Percentiles rank a stretch among this genome's conserved stretches.
phyloP scores from a whole-genome alignment of 2,888 invertebrate genomes.

The Pegoplata infirma region DNA sequence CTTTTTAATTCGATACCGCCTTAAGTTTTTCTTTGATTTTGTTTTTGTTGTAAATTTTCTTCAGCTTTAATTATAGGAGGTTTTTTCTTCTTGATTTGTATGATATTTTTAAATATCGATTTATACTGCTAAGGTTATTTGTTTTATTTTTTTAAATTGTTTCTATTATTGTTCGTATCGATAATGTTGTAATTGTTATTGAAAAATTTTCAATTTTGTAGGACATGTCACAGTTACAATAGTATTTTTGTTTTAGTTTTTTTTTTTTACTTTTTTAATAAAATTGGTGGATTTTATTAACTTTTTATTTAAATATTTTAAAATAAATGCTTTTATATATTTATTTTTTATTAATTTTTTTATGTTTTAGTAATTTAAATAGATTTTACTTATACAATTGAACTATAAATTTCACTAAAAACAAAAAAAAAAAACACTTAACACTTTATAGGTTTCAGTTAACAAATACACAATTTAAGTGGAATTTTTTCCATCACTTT shows the following conservation, averaged over 20 bases:
- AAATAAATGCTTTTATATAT: slow-evolving; percentile 54
- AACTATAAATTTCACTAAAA: slow-evolving; percentile 43
- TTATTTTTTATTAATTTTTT: slow-evolving; percentile 6
- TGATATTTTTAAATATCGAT: slow-evolving; percentile 47
- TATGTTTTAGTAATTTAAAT: neutral
- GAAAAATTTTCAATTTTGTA: slow-evolving; percentile 35
- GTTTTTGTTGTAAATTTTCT: neutral
- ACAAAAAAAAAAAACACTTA: too few relatives aligned
- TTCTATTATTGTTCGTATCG: slow-evolving; percentile 1
- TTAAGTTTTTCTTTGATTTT: neutral
- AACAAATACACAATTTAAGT: slow-evolving; percentile 26
- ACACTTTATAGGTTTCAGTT: slow-evolving; percentile 58
- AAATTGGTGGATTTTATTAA: slow-evolving; percentile 16
- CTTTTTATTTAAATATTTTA: neutral
- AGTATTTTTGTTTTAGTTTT: neutral
- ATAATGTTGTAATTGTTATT: slow-evolving; percentile 26
- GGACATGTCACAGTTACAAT: slow-evolving; percentile 12
- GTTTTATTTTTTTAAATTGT: too few relatives aligned
- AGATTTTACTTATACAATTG: neutral
- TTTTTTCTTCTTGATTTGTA: too few relatives aligned
- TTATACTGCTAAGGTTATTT: slow-evolving; percentile 10
- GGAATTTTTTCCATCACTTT: neutral
- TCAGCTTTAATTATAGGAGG: neutral
- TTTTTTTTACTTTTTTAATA: too few relatives aligned
- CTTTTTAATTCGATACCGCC: neutral